Base-by-base conservation (phyloP, 1,140 invertebrate species). In the Dryas iulia region DNA sequence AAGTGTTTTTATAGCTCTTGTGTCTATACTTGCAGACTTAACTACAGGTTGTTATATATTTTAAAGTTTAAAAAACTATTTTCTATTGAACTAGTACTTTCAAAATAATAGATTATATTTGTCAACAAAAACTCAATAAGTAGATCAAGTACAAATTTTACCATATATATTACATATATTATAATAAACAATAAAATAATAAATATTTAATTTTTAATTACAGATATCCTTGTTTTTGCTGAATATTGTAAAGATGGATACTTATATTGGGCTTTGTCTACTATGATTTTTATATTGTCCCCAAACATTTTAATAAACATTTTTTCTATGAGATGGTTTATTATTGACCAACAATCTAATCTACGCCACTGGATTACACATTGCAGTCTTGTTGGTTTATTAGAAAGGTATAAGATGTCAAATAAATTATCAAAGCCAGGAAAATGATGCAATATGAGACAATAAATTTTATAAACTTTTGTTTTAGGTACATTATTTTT, bases 1-100 rank as follows among this genome's bases (percentile, higher is more conserved):
- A 30, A 88, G 89, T 82, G 86, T 91, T 31, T 91, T 91, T 78
- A 88, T 91, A 79, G 90, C 89, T 21, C 79, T 91, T 59, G 84
- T 91, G 33, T 86, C 86, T 24, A 90, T 91, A 71, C 81, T 91
- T 68, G 89, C 89, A 1, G 89, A 91, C 81, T 81, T 89, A 61
- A 88, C 89, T 35, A 91, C 89, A 77, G 89, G 89, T 71, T 47
- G 25, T 52, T 25, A 26, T 26, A 3, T 31, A n/a, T 25, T 26
- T 18, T 21, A 47, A 10, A 18, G 2, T 21, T 47, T 47, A 47
- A 47, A 10, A 47, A 47, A 47, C 1, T 47, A 21, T 21, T 47
- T 47, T 47, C 7, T 39, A 6, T 6, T 7, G 7, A 4, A 39
- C 12, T 14, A 39, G 33, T n/a, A 14, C 1, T 39, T 21, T 47